Evolutionary conservation across 2,797 vertebrate species (phyloP).

Genomic region (Gymnothorax javanicus): DNA sequence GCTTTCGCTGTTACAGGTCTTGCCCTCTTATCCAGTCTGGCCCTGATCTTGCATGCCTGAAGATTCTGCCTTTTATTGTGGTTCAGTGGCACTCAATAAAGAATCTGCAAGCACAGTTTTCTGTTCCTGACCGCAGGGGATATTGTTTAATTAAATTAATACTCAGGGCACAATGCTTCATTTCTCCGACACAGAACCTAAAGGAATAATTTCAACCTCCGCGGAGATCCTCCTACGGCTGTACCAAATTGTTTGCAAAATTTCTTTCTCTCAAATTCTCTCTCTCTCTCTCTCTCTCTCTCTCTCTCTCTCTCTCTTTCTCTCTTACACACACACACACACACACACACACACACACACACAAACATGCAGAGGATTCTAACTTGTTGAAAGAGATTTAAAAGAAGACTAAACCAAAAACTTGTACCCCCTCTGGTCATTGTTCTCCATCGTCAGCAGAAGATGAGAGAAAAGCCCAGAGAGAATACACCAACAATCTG

Average conservation of each 20-base stretch:
- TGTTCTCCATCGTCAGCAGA: neutral
- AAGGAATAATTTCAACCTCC: neutral
- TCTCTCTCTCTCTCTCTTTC: slow-evolving; percentile 2
- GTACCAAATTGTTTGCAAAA: slow-evolving; percentile 43
- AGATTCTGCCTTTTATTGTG: neutral
- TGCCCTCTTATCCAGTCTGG: neutral
- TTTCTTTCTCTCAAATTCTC: neutral
- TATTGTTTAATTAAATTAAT: neutral
- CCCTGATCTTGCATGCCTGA: neutral
- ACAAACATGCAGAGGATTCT: neutral
- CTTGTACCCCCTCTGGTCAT: neutral
- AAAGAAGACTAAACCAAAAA: neutral
- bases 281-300: too few relatives aligned
- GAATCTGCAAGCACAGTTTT: neutral
- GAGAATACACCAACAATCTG: neutral
- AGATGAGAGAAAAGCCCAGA: neutral
- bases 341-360: neutral
- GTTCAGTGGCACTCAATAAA: neutral
- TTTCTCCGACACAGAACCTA: neutral
- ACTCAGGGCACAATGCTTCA: neutral
- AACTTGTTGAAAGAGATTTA: neutral
- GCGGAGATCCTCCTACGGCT: slow-evolving; percentile 41
- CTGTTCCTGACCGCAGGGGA: neutral
- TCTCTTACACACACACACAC: neutral
- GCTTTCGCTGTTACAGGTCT: neutral